Evolutionary conservation across 2,888 invertebrate species (phyloP).

Genomic region (Candidula unifasciata): DNA sequence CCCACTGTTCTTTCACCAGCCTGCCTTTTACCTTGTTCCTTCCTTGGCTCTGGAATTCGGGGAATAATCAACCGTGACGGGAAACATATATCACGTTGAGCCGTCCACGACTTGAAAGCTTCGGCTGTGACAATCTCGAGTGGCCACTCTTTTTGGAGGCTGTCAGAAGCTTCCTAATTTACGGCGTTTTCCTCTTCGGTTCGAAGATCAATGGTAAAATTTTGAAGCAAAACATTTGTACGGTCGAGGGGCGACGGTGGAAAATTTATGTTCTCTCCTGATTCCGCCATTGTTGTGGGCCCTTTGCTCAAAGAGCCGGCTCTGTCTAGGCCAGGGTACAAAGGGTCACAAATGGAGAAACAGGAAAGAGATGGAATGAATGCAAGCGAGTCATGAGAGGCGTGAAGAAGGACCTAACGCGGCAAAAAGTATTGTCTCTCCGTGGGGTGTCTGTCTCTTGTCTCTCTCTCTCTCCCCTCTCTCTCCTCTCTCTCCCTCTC

Average conservation of each 20-base stretch:
- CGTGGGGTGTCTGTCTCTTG: neutral
- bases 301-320: slow-evolving; percentile 4
- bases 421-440: neutral
- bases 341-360: slow-evolving; percentile 18
- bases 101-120: slow-evolving; percentile 33
- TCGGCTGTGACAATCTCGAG: slow-evolving; percentile 42
- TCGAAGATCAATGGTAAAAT: slow-evolving; percentile 47
- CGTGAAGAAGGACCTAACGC: neutral
- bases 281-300: slow-evolving; percentile 17
- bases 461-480: slow-evolving; percentile 2
- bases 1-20: neutral
- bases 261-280: slow-evolving; percentile 49
- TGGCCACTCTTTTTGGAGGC: slow-evolving; percentile 29
- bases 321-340: neutral
- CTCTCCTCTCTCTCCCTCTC: neutral
- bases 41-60: slow-evolving; percentile 39
- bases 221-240: slow-evolving; percentile 52
- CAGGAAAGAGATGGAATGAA: slow-evolving; percentile 20
- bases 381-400: neutral
- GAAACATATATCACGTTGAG: slow-evolving; percentile 40
- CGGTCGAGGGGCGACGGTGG: slow-evolving; percentile 41
- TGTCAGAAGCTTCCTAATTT: slow-evolving; percentile 47
- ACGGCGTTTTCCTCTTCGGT: slow-evolving; percentile 48
- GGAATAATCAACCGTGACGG: slow-evolving; percentile 38
- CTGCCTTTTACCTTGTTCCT: neutral